Conservation (phyloP, 2,888 invertebrate genomes). For the Drosophila emarginata region DNA sequence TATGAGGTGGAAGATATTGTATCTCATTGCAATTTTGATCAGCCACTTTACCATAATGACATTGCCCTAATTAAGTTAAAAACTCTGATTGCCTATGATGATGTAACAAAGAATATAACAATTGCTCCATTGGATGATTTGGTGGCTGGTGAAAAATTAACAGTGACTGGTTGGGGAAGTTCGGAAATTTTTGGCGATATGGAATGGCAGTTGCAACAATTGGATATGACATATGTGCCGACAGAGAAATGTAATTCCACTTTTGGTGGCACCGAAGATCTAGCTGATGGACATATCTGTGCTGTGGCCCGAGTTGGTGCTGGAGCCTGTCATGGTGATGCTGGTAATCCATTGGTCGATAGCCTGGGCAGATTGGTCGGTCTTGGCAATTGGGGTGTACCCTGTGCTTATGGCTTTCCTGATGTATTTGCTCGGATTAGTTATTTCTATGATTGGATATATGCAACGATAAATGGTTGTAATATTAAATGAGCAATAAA, state of each 20-base stretch:
- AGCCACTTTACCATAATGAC: slow-evolving; percentile 84
- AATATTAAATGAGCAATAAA: slow-evolving; percentile 27
- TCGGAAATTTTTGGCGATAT: slow-evolving; percentile 83
- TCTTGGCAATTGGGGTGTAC: slow-evolving; percentile 80
- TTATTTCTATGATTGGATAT: slow-evolving; percentile 79
- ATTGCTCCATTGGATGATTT: slow-evolving; percentile 84
- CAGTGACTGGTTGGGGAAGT: slow-evolving; percentile 86
- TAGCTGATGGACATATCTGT: slow-evolving; percentile 85
- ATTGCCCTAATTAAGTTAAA: slow-evolving; percentile 87
- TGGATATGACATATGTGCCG: slow-evolving; percentile 84
- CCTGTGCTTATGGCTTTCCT: slow-evolving; percentile 79
- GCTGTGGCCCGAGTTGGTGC: slow-evolving; percentile 83
- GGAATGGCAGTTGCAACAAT: slow-evolving; percentile 84
- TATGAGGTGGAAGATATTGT: slow-evolving; percentile 71
- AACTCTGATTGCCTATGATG: slow-evolving; percentile 83
- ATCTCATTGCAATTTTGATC: slow-evolving; percentile 77
- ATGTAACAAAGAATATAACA: slow-evolving; percentile 84
- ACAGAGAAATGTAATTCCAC: slow-evolving; percentile 83
- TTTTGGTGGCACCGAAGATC: slow-evolving; percentile 77
- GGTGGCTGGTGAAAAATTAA: slow-evolving; percentile 82
- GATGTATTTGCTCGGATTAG: slow-evolving; percentile 79
- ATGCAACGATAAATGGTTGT: slow-evolving; percentile 74
- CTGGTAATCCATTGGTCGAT: slow-evolving; percentile 79
- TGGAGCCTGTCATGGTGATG: slow-evolving; percentile 82
- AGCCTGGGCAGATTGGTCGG: slow-evolving; percentile 75